Evolutionary conservation across 64 coral and sea anemone species (phyloP).

Genomic region (Porites lutea): DNA sequence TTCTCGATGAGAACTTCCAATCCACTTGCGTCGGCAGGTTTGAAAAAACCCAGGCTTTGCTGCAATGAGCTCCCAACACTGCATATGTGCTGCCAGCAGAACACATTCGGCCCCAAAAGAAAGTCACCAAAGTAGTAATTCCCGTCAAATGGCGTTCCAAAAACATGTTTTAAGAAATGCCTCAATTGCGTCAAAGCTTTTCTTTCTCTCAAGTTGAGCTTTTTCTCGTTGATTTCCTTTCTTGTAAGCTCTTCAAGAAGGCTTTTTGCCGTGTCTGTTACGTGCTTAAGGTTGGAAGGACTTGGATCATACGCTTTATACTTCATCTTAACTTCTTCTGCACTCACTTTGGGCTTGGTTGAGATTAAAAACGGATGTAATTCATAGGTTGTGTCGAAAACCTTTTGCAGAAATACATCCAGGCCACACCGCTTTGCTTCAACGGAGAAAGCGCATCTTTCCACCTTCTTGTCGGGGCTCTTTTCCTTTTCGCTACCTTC

Average conservation of each 20-base stretch:
- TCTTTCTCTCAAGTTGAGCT: slow-evolving; percentile 59
- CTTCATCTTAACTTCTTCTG: slow-evolving; percentile 26
- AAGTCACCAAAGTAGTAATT: slow-evolving; percentile 70
- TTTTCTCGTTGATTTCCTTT: slow-evolving; percentile 44
- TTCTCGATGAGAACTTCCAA: slow-evolving; percentile 59
- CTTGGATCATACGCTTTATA: slow-evolving; percentile 62
- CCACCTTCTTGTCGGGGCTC: not conserved
- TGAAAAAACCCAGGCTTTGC: slow-evolving; percentile 54
- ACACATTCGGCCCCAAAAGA: slow-evolving; percentile 71
- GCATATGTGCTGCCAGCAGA: slow-evolving; percentile 75
- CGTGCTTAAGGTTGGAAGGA: slow-evolving; percentile 26
- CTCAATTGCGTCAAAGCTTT: slow-evolving; percentile 63
- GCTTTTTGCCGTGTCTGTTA: slow-evolving; percentile 53
- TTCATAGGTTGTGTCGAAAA: slow-evolving; percentile 67
- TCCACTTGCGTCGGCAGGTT: slow-evolving; percentile 37
- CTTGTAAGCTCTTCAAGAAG: slow-evolving; percentile 40
- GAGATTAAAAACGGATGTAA: slow-evolving; percentile 42
- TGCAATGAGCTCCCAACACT: slow-evolving; percentile 16
- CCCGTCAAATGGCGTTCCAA: slow-evolving; percentile 63
- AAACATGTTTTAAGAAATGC: slow-evolving; percentile 57
- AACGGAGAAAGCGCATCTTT: slow-evolving; percentile 58
- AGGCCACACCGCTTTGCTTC: slow-evolving; percentile 75
- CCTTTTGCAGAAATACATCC: slow-evolving; percentile 67
- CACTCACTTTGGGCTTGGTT: slow-evolving; percentile 30
- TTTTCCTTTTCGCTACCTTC: not conserved